Evolutionary conservation across 2,113 vertebrate species (phyloP).

Genomic region (Muntiacus muntjak): DNA sequence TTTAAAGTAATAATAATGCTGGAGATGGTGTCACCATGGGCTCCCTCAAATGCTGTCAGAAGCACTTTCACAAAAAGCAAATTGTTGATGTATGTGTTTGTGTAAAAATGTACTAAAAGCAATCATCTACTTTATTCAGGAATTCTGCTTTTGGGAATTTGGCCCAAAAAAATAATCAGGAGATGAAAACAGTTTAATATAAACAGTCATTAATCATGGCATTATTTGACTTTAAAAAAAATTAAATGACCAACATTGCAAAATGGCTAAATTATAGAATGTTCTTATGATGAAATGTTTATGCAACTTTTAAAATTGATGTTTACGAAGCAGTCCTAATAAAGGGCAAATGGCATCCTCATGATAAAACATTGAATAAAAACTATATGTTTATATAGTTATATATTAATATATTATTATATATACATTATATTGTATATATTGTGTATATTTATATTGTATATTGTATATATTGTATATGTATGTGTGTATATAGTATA

Average conservation of each 20-base stretch:
- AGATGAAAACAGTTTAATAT: neutral
- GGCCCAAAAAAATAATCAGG: neutral
- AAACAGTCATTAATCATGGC: neutral
- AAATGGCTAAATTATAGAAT: neutral
- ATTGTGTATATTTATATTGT: too few relatives aligned
- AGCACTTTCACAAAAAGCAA: neutral
- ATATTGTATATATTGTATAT: too few relatives aligned
- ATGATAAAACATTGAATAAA: neutral
- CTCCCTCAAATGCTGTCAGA: neutral
- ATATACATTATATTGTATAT: too few relatives aligned
- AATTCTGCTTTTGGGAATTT: neutral
- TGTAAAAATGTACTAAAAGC: neutral
- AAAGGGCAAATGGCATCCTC: neutral
- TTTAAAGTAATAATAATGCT: neutral
- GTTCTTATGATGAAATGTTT: neutral
- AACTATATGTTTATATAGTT: fast-evolving
- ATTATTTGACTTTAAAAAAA: neutral
- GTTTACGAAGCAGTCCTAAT: neutral
- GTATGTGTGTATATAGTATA: too few relatives aligned
- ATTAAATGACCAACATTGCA: neutral
- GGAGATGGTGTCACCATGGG: fast-evolving
- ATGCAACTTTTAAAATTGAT: neutral
- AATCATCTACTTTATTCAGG: neutral
- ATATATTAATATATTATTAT: neutral
- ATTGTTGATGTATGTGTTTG: neutral